Evolutionary conservation across 2,113 vertebrate species (phyloP), one percentile per base, ranked within the genome.

Genomic region (Catagonus wagneri): DNA sequence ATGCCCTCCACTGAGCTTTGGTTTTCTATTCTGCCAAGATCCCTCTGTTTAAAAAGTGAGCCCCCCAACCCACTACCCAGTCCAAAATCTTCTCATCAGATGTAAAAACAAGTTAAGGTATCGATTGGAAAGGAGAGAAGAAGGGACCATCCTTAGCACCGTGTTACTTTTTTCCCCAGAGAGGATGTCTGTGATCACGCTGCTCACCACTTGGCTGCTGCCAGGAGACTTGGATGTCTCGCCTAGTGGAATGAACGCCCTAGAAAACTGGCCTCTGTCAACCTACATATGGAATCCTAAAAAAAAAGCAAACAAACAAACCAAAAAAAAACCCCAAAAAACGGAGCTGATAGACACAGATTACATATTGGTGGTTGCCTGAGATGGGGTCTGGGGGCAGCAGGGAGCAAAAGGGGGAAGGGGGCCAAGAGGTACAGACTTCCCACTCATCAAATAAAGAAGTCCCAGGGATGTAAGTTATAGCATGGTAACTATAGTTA

Each of bases 41-140:
- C 32, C 19, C 12, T 74, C 50, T 79, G 25, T 94, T 75, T 71
- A 52, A 94, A 92, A 69, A 75, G 20, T 71, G 11, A n/a, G 27
- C 84, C 16, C 32, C 36, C 60, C 36, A 60, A 80, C 2, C 6
- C 25, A 60, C 23, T 44, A n/a, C 23, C 78, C 5, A 27, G 10
- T 65, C 39, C 69, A 58, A 95, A 89, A 85, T 76, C 52, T 81
- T 90, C 75, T 93, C 84, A 86, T 15, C 79, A 63, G 78, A 85
- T 27, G 44, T 81, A 78, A 86, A 97, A 78, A 81, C 39, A 69
- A 72, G 25, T 50, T 56, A 80, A 89, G 79, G 5, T 72, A 15
- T 27, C 14, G 13, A 2, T 4, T 88, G 54, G 56, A 83, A 93
- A 93, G 34, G 66, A 58, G 11, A 78, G 20, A 11, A 95, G 74